A percentile compares a stretch with the other conserved stretches of the same genome.
phyloP scores from a whole-genome alignment of 2,113 vertebrate species.

The Apistogramma diplotaenia region DNA sequence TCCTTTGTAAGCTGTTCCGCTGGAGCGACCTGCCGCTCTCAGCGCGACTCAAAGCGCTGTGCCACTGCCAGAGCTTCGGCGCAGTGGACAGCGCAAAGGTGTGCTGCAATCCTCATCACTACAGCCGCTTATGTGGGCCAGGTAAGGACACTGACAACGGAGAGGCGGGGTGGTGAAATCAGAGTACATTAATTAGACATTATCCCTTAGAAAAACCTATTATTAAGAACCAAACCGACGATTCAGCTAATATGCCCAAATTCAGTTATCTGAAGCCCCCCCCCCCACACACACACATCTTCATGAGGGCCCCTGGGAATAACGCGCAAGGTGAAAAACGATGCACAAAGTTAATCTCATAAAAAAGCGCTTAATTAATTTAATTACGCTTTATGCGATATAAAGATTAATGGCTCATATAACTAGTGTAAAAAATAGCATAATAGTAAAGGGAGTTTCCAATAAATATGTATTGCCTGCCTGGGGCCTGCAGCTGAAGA shows the following conservation, averaged over 20 bases:
- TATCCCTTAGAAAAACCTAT: not conserved
- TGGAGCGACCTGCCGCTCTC: constrained; percentile 91
- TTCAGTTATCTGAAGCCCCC: not conserved
- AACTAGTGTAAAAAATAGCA: not conserved
- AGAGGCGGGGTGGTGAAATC: not conserved
- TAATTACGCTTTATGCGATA: not conserved
- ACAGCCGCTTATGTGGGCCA: constrained; percentile 93
- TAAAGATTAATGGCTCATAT: not conserved
- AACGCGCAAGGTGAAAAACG: not conserved
- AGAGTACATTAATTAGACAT: not conserved
- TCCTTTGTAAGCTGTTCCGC: constrained; percentile 88
- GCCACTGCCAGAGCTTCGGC: constrained; percentile 86
- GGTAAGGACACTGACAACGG: constrained; percentile 73
- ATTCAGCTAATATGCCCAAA: not conserved
- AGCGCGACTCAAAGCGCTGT: constrained; percentile 85
- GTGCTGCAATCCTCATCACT: constrained; percentile 97
- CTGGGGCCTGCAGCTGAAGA: not conserved
- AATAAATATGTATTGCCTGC: not conserved
- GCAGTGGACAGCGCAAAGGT: constrained; percentile 72
- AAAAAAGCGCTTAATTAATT: not conserved
- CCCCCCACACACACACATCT: not conserved
- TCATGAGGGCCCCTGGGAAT: not conserved
- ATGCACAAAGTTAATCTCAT: not conserved
- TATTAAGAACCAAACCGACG: not conserved
- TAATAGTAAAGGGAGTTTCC: not conserved